Base-by-base conservation (phyloP, 2,113 vertebrate genomes). In the Otocyon megalotis region DNA sequence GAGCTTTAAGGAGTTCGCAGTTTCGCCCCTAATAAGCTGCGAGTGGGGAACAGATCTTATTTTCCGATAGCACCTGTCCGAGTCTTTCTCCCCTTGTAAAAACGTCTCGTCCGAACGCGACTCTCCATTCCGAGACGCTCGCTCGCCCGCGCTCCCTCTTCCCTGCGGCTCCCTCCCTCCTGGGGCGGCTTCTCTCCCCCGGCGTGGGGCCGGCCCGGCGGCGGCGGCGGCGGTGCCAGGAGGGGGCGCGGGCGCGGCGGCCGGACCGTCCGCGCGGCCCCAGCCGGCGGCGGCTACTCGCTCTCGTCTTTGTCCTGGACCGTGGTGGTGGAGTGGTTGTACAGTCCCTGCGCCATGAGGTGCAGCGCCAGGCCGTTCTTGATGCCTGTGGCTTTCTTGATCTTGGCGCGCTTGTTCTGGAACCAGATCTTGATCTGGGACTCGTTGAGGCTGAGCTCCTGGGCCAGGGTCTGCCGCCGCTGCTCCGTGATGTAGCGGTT, bases 341-440 rank as follows among this genome's bases (percentile, higher is more conserved):
- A 99, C 80, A 99, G 99, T 98, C 99, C 99, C 98, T 99, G 99
- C 54, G 99, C 99, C 99, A 99, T 99, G 98, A 99, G 99, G 98
- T 99, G 99, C 96, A 99, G 97, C 83, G 99, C 99, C 98, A 99
- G 99, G 20, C 96, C 79, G 98, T 99, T 99, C 97, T 99, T 99
- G 95, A 97, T 97, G 97, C 99, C 99, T 4, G 63, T 99, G 97
- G 99, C 99, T 96, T 99, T 99, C 98, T 99, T 99, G 98, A 99
- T 99, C 98, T 99, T 99, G 98, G 99, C 99, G 93, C 99, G 98
- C 97, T 99, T 99, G 98, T 99, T 99, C 98, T 99, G 99, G 97
- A 99, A 99, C 99, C 99, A 99, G 98, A 99, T 99, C 98, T 99
- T 99, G 98, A 99, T 99, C 98, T 99, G 99, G 30, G 99, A 99